Percentiles rank a stretch among this genome's conserved stretches.
phyloP scores from a whole-genome alignment of 2,888 invertebrate genomes.

The Yponomeuta malinellus region DNA sequence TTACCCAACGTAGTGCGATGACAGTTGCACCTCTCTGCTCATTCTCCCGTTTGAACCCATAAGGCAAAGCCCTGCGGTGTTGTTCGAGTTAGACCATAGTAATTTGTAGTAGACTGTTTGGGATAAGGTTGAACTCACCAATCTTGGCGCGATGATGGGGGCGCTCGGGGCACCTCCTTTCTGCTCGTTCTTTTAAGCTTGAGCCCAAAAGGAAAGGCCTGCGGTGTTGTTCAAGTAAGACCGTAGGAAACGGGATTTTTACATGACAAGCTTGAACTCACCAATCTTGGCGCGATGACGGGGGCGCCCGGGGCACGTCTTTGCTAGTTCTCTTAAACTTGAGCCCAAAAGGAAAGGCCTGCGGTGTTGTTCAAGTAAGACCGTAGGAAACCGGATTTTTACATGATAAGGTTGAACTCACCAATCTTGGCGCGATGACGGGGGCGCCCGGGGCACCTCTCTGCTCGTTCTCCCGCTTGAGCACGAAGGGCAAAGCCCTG shows the following conservation, averaged over 20 bases:
- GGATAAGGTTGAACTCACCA: no score
- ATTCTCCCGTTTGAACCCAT: conserved; percentile 67
- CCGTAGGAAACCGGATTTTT: no score
- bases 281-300: conserved; percentile 43
- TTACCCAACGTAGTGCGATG: conserved; percentile 49
- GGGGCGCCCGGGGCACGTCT: conserved; percentile 39
- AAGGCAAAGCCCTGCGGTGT: conserved; percentile 66
- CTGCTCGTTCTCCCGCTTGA: conserved; percentile 66
- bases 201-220: neutral
- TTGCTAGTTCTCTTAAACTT: conserved; percentile 62
- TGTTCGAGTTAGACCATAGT: conserved; percentile 64
- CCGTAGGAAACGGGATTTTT: no score
- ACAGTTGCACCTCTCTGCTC: conserved; percentile 45
- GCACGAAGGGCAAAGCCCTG: conserved; percentile 66
- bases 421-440: conserved; percentile 52
- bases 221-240: no score
- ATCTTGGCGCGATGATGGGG: conserved; percentile 46
- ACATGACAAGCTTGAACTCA: no score
- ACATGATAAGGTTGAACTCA: neutral
- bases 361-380: no score
- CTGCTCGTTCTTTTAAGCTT: conserved; percentile 62
- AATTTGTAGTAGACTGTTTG: no score
- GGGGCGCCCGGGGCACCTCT: conserved; percentile 39
- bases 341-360: neutral
- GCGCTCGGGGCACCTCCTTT: conserved; percentile 36